phyloP scores from a whole-genome alignment of 2,113 vertebrate species.

The Coreoperca whiteheadi region DNA sequence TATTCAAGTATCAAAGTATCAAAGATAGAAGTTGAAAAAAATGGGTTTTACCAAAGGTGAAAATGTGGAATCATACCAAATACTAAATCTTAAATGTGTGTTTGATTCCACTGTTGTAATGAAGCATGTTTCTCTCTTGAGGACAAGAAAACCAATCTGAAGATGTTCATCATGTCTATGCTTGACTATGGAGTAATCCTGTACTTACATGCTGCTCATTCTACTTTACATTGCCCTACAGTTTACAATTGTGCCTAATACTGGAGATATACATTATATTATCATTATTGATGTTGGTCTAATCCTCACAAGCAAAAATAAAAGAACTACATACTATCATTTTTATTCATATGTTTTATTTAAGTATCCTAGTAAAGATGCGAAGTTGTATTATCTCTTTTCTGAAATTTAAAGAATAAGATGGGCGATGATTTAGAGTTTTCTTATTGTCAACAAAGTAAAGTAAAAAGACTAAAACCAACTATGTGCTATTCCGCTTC shows the following conservation, averaged over 20 bases:
- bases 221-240: neutral
- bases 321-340: neutral
- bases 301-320: neutral
- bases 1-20: neutral
- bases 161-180: neutral
- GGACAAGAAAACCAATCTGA: neutral
- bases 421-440: neutral
- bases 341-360: neutral
- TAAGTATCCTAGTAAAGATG: neutral
- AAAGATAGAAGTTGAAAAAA: neutral
- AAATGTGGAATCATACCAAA: neutral
- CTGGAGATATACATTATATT: neutral
- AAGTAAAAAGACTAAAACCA: conserved; percentile 2
- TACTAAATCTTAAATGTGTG: neutral
- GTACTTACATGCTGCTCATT: neutral
- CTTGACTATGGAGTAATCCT: neutral
- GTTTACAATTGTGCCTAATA: neutral
- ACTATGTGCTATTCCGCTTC: neutral
- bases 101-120: neutral
- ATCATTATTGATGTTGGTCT: neutral
- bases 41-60: neutral
- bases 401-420: neutral
- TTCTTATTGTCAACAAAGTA: neutral
- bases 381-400: neutral
- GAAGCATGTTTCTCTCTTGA: neutral